These are phyloP conservation scores for Porites evermanni DNA, from an alignment of 92 coral and sea anemone species.

Conservation along the genomic window DNA sequence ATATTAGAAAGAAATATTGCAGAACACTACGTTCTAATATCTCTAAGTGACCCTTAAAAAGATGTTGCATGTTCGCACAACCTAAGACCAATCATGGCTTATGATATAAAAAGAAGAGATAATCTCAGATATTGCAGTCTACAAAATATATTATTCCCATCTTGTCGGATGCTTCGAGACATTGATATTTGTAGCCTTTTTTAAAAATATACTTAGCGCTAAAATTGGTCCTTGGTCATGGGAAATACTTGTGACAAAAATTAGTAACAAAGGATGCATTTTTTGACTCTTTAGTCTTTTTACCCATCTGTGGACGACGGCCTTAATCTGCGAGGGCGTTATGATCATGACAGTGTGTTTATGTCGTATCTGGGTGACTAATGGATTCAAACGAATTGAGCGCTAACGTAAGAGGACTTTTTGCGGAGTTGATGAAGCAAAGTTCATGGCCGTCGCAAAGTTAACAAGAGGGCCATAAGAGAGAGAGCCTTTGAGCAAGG, in stretches of 20 bases:
- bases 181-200: neutral
- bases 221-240: neutral
- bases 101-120: conserved; percentile 6
- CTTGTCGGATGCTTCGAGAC: neutral
- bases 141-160: neutral
- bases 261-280: neutral
- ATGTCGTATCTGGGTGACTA: too few relatives aligned
- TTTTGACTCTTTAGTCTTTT: neutral
- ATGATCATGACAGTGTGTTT: too few relatives aligned
- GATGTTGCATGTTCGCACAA: neutral
- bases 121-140: neutral
- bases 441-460: too few relatives aligned
- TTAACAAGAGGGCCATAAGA: too few relatives aligned
- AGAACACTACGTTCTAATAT: neutral
- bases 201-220: neutral
- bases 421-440: too few relatives aligned
- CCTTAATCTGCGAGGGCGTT: too few relatives aligned
- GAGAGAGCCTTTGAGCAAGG: too few relatives aligned
- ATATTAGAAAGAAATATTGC: neutral
- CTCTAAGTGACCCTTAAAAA: neutral
- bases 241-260: neutral
- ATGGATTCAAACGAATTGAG: too few relatives aligned
- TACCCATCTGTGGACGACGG: too few relatives aligned
- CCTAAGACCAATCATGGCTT: neutral
- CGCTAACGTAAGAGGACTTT: too few relatives aligned